Base-by-base conservation (phyloP, 2,797 vertebrate species). In the Rhinogobio ventralis region DNA sequence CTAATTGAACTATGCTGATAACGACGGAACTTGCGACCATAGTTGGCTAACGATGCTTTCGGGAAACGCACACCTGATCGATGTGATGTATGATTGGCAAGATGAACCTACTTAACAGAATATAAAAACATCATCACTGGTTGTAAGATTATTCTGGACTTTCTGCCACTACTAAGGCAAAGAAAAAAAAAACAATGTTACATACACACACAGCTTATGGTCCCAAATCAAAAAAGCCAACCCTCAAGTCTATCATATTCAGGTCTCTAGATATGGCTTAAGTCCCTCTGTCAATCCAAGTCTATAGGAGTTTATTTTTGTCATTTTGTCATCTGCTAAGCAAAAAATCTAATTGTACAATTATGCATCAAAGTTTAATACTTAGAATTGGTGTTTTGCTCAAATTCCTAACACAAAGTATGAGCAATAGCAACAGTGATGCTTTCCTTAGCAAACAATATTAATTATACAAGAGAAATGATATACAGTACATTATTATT, bases 61-160 rank as follows among this genome's bases (percentile, higher is more conserved):
- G n/a, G n/a, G n/a, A n/a, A n/a, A n/a, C n/a, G n/a, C n/a, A n/a
- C n/a, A n/a, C n/a, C 83, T 2, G 92, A 95, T 93, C 89, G 14
- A 86, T 86, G 90, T 92, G 25, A 95, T 95, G 93, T 94, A 94
- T 95, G 94, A 95, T 92, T 89, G 90, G 90, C 88, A 33, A 39
- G 30, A 39, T 93, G 90, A 94, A 94, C 91, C 91, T 93, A 28
- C 69, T 17, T 75, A 46, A 66, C 93, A 94, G 90, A 93, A 90
- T 90, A 91, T 92, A 93, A 95, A 46, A 57, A 60, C 10, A 95
- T 94, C 90, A 93, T 89, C 84, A 72, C 4, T 15, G 8, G 30
- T 46, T 67, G 10, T 68, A 79, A n/a, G 19, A 69, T 39, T 68
- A 39, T 42, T 60, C 53, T 79, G 51, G 78, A 87, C 39, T 66